These are phyloP conservation scores for Nomada ruficornis DNA, from an alignment of 2,888 invertebrate genomes.

Conservation along the genomic window DNA sequence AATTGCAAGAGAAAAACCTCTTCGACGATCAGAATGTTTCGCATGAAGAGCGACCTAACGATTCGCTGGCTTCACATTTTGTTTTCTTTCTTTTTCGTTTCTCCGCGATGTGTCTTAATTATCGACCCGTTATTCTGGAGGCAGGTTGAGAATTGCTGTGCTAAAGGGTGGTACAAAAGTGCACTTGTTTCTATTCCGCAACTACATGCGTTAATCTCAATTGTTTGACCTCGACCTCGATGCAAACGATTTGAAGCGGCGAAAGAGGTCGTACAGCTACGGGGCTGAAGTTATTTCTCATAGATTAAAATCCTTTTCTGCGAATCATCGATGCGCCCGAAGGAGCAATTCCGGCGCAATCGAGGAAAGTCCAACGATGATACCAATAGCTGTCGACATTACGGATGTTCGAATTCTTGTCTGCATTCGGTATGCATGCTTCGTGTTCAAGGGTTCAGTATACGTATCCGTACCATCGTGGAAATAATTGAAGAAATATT, in stretches of 20 bases:
- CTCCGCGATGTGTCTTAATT: not conserved
- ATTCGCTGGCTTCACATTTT: slow-evolving; percentile 1
- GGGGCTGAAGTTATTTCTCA: slow-evolving; percentile 42
- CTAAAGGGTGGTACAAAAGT: slow-evolving; percentile 22
- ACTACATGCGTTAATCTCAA: slow-evolving; percentile 48
- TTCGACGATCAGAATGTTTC: slow-evolving; percentile 6
- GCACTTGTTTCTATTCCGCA: slow-evolving; percentile 25
- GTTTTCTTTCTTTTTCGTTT: not conserved
- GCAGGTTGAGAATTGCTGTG: slow-evolving; percentile 1
- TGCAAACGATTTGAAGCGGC: slow-evolving; percentile 43
- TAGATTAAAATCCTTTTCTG: slow-evolving; percentile 40
- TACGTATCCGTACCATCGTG: not conserved
- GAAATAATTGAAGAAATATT: slow-evolving; percentile 8
- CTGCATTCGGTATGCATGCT: not conserved
- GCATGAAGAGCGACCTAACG: slow-evolving; percentile 7
- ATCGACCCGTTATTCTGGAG: slow-evolving; percentile 13
- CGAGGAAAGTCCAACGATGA: slow-evolving; percentile 12
- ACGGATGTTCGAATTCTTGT: slow-evolving; percentile 11
- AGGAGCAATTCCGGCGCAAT: not conserved
- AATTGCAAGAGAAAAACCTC: not conserved
- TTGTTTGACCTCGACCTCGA: slow-evolving; percentile 61
- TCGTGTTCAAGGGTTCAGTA: not conserved
- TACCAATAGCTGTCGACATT: slow-evolving; percentile 17
- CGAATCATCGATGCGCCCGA: slow-evolving; percentile 5
- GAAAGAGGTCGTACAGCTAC: slow-evolving; percentile 43